Percentiles rank a stretch among this genome's conserved stretches.
phyloP scores from a whole-genome alignment of 2,888 invertebrate species.

The Eulithis testata region DNA sequence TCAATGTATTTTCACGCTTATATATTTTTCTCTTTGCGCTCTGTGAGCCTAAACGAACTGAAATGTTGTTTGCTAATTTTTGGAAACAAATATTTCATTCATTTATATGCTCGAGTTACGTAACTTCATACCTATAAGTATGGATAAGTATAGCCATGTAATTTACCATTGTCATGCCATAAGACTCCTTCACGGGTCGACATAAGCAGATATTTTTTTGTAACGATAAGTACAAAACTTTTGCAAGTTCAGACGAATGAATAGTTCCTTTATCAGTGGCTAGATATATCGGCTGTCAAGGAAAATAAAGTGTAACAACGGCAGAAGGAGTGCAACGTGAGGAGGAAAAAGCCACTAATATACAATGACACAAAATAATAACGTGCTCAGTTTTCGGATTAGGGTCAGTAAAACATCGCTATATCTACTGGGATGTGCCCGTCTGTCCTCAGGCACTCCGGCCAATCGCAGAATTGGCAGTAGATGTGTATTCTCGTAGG shows the following conservation, averaged over 20 bases:
- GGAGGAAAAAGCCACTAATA: constrained; percentile 27
- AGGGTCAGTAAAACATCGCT: constrained; percentile 34
- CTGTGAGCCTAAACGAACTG: constrained; percentile 11
- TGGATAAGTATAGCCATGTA: no score
- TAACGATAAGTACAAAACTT: no score
- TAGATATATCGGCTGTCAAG: constrained; percentile 12
- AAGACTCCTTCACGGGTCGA: no score
- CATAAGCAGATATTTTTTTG: no score
- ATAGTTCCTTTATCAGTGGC: constrained; percentile 1
- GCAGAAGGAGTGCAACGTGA: constrained; percentile 26
- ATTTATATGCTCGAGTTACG: not conserved
- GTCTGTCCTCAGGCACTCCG: constrained; percentile 37
- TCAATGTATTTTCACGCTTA: constrained; percentile 30
- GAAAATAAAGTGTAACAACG: constrained; percentile 15
- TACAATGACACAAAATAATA: constrained; percentile 34
- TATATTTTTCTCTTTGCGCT: constrained; percentile 24
- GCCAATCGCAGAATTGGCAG: constrained; percentile 39
- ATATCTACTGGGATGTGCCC: constrained; percentile 20
- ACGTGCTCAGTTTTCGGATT: constrained; percentile 36
- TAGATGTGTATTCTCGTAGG: constrained; percentile 34
- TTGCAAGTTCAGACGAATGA: no score
- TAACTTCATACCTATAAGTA: no score
- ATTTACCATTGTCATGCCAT: no score
- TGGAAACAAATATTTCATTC: not conserved
- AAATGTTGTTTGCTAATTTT: not conserved